These are phyloP conservation scores for Pyrrhosoma nymphula DNA, from an alignment of 2,888 invertebrate species.

Conservation along the genomic window DNA sequence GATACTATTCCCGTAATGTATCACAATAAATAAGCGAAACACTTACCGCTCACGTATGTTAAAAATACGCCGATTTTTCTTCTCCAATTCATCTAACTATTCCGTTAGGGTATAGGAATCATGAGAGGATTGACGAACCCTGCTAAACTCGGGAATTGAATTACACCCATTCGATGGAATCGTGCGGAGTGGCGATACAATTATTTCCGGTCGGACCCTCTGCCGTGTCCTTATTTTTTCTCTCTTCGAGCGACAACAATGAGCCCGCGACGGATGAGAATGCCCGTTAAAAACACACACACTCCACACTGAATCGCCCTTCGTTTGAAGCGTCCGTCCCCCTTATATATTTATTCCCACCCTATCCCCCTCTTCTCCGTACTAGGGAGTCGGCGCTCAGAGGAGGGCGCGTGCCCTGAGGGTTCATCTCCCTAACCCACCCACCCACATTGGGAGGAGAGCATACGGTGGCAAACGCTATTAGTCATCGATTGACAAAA, in stretches of 20 bases:
- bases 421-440: background rate
- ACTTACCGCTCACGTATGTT: too few species aligned
- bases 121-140: background rate
- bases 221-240: background rate
- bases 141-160: background rate
- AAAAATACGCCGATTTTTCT: background rate
- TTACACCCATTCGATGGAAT: conserved; percentile 33
- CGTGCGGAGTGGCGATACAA: conserved; percentile 20
- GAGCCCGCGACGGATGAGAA: background rate
- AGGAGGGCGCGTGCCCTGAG: background rate
- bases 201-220: background rate
- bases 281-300: background rate
- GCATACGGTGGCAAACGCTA: conserved; percentile 28
- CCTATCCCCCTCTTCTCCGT: background rate
- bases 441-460: background rate
- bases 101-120: background rate
- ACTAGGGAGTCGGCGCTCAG: background rate
- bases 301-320: background rate
- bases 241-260: background rate
- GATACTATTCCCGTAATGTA: too few species aligned
- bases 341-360: background rate
- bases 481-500: conserved; percentile 61
- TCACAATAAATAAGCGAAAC: too few species aligned
- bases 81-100: background rate
- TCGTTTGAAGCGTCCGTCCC: background rate